Conservation (phyloP, 2,797 vertebrate genomes). For the Cyclura pinguis region DNA sequence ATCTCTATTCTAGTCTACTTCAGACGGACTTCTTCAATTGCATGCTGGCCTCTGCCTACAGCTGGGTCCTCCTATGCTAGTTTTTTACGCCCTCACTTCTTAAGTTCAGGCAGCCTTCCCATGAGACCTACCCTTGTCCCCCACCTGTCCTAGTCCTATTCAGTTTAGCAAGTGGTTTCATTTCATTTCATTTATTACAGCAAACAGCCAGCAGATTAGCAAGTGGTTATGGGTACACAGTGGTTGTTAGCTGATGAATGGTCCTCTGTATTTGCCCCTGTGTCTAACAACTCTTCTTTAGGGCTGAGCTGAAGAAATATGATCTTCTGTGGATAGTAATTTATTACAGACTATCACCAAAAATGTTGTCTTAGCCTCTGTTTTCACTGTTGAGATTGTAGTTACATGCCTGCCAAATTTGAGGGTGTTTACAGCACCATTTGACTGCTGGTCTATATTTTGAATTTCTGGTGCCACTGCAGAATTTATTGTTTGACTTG, state of each 20-base stretch:
- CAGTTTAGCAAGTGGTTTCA: not conserved
- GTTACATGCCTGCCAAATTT: not conserved
- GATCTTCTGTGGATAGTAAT: not conserved
- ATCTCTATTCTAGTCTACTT: not conserved
- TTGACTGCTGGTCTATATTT: not conserved
- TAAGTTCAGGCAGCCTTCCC: not conserved
- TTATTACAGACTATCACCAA: not conserved
- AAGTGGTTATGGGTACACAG: not conserved
- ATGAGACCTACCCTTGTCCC: not conserved
- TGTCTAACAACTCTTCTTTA: not conserved
- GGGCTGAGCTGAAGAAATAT: not conserved
- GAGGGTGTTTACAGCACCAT: not conserved
- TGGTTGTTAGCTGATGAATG: not conserved
- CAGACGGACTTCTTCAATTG: not conserved
- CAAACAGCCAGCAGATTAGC: not conserved
- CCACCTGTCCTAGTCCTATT: not conserved
- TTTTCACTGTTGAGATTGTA: not conserved
- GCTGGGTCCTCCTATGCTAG: not conserved
- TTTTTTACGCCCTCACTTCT: not conserved
- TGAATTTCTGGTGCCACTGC: not conserved
- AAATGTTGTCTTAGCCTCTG: not conserved
- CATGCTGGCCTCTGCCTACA: not conserved
- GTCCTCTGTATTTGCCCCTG: not conserved
- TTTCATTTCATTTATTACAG: too few species aligned
- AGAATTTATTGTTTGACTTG: not conserved